Conservation (phyloP, 2,797 vertebrate species). For the Halcyon badia region DNA sequence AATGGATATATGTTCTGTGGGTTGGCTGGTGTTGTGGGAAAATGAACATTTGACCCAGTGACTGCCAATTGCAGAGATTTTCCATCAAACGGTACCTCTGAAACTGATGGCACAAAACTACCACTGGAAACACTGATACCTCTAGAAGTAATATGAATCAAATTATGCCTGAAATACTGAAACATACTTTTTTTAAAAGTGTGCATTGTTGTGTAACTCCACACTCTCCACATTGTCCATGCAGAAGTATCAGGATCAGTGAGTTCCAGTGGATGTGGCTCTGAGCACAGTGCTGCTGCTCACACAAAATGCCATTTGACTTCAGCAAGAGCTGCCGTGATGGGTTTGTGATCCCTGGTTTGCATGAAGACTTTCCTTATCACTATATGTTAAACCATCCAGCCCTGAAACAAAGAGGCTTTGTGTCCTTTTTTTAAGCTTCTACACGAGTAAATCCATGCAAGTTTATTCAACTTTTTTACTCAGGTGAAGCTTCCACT, state of each 20-base stretch:
- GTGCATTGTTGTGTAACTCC: neutral
- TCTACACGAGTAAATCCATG: neutral
- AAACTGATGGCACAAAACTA: neutral
- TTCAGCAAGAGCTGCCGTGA: neutral
- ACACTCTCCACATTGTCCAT: neutral
- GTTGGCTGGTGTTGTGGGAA: neutral
- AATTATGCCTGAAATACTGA: neutral
- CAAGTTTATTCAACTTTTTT: neutral
- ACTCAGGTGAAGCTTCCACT: neutral
- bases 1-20: neutral
- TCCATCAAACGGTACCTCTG: neutral
- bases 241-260: neutral
- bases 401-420: neutral
- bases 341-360: neutral
- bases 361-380: neutral
- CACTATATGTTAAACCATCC: neutral
- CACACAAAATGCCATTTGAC: neutral
- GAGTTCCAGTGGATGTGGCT: neutral
- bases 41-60: neutral
- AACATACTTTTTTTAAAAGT: neutral
- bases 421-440: neutral
- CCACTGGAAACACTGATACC: neutral
- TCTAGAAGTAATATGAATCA: neutral
- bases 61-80: neutral
- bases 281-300: neutral